Percentiles rank a stretch among this genome's conserved stretches.
phyloP scores from a whole-genome alignment of 1,140 invertebrate genomes.

The Homarus americanus region DNA sequence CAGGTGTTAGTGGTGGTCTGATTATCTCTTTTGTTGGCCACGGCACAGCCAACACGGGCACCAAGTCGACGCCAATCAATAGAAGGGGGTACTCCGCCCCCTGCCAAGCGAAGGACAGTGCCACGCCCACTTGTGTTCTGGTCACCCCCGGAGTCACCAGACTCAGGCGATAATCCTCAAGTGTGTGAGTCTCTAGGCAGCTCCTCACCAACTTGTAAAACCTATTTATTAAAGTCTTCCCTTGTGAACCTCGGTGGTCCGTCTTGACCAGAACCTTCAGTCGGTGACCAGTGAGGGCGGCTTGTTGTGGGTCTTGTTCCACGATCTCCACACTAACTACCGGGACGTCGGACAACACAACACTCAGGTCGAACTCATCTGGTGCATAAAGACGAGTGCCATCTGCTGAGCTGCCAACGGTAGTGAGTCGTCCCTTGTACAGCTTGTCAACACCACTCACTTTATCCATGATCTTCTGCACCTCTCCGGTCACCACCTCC shows the following conservation, averaged over 20 bases:
- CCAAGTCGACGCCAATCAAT: conserved; percentile 35
- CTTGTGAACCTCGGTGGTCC: background rate
- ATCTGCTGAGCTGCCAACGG: conserved; percentile 42
- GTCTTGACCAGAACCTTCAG: conserved; percentile 1
- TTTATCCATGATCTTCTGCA: conserved; percentile 31
- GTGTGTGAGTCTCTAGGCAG: background rate
- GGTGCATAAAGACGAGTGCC: conserved; percentile 35
- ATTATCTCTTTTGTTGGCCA: conserved; percentile 6
- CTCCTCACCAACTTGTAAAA: conserved; percentile 18
- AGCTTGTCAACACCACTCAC: background rate
- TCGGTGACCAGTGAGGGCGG: conserved; percentile 9
- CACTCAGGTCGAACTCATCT: conserved; percentile 49
- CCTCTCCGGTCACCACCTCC: background rate
- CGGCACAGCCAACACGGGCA: conserved; percentile 24
- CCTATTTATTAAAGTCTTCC: conserved; percentile 7
- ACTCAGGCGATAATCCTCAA: conserved; percentile 7
- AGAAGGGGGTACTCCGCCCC: conserved; percentile 40
- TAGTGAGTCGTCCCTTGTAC: background rate
- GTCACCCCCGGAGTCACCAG: conserved; percentile 36
- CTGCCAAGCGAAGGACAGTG: conserved; percentile 36
- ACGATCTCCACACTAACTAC: conserved; percentile 2
- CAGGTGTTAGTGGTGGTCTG: background rate
- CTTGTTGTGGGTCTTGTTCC: background rate
- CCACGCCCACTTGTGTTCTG: conserved; percentile 44
- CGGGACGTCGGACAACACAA: conserved; percentile 2